Evolutionary conservation across 2,113 vertebrate species (phyloP).

Genomic region (Grus americana): DNA sequence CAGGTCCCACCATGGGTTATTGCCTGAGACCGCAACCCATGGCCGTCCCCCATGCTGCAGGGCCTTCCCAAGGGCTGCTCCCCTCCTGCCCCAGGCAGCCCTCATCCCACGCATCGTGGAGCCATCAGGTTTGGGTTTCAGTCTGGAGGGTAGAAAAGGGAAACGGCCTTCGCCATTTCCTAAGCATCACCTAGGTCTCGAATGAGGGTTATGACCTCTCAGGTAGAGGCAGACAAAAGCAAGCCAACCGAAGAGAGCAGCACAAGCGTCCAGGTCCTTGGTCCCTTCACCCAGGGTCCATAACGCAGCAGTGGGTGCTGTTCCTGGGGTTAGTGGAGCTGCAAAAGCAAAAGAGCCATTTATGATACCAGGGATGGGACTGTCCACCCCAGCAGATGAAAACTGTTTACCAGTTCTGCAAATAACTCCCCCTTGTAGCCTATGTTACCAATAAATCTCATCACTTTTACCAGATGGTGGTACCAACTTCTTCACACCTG

Average conservation of each 20-base stretch:
- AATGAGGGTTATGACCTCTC: not conserved
- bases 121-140: not conserved
- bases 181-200: fast-evolving
- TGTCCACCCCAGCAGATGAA: not conserved
- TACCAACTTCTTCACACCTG: not conserved
- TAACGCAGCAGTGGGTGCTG: not conserved
- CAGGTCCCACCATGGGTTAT: fast-evolving
- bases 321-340: not conserved
- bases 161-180: not conserved
- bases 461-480: not conserved
- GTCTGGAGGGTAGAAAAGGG: not conserved
- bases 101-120: not conserved
- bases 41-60: fast-evolving
- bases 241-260: not conserved
- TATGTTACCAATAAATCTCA: not conserved
- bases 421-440: not conserved
- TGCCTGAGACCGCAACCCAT: fast-evolving
- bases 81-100: not conserved
- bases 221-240: not conserved
- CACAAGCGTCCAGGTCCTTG: not conserved
- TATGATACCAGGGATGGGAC: not conserved
- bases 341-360: not conserved
- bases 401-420: not conserved
- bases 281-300: not conserved
- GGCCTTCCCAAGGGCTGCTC: not conserved